Evolutionary conservation across 2,797 vertebrate genomes (phyloP), one percentile per base, ranked within the genome.

Genomic region (Chrysocyon brachyurus): DNA sequence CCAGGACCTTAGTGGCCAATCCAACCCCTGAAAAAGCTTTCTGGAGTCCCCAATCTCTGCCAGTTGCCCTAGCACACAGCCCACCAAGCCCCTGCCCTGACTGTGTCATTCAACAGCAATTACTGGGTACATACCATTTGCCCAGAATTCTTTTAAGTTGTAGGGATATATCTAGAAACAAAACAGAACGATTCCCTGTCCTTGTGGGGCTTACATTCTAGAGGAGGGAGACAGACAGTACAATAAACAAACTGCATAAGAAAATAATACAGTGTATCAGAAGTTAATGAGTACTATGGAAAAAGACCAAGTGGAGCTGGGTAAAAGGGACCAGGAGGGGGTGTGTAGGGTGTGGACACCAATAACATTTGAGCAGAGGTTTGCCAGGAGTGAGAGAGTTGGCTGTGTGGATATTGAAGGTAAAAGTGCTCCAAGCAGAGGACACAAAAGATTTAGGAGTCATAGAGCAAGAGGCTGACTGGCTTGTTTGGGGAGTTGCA

Each of bases 261-360:
- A 31, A 61, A 66, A 21, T 5, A 22, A 22, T 0, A 15, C 2
- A 15, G n/a, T 2, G 0, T 6, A 16, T 7, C 56, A 6, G 79
- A 66, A 92, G 78, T n/a, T 28, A 28, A 12, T 2, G 49, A 73
- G 36, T 21, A 19, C 52, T 19, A 0, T 17, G n/a, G 94, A 6
- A 49, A 75, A 28, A 68, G 57, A 40, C 22, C 26, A 24, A 46
- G 21, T 10, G 21, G 52, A 57, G 28, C 40, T 59, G 52, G 28
- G 57, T 9, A 87, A 57, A 91, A 54, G 26, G 15, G 12, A 52
- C 12, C 28, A 17, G 36, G 36, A 73, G 16, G 6, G 21, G 26
- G 3, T 15, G 40, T 12, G 24, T 10, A 12, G 57, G 26, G 0
- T 1, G 40, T 6, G 4, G 9, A 33, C 46, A 5, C 1, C 3